A percentile compares a stretch with the other conserved stretches of the same genome.
Evolutionary conservation across 1,140 invertebrate species (phyloP).

Genomic region (Oryctes rhinoceros): DNA sequence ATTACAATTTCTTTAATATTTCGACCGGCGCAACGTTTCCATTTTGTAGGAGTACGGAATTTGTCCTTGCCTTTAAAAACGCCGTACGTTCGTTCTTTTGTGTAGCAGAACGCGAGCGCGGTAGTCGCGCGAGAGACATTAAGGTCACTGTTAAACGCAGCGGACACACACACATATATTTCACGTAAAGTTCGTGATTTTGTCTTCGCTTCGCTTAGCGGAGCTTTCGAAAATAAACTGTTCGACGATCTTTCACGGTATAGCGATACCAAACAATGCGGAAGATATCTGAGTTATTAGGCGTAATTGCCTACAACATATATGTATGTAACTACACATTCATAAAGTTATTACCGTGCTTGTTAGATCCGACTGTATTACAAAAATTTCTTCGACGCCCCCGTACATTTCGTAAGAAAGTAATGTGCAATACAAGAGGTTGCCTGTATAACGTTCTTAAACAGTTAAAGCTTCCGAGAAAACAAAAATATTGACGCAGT

Average conservation of each 20-base stretch:
- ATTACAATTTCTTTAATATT: conserved; percentile 12
- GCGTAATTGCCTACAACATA: background rate
- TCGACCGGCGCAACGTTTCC: conserved; percentile 1
- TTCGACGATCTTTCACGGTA: background rate
- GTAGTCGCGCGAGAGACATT: background rate
- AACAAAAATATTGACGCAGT: no score
- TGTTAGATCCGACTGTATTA: no score
- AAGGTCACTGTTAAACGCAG: conserved; percentile 8
- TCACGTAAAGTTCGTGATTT: conserved; percentile 7
- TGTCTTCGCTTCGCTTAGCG: background rate
- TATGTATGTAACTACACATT: no score
- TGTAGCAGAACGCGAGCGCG: background rate
- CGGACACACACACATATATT: conserved; percentile 12
- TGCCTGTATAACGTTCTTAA: no score
- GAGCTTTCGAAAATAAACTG: background rate
- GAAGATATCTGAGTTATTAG: conserved; percentile 5
- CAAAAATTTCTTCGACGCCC: no score
- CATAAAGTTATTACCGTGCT: no score
- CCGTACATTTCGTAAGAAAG: no score
- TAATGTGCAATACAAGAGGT: no score
- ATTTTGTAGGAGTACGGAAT: conserved; percentile 10
- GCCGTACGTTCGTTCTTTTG: conserved; percentile 13
- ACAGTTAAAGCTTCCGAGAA: no score
- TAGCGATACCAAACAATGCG: background rate
- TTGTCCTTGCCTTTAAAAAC: conserved; percentile 21